Conservation (phyloP, 2,797 vertebrate species). For the Macroramphosus scolopax region DNA sequence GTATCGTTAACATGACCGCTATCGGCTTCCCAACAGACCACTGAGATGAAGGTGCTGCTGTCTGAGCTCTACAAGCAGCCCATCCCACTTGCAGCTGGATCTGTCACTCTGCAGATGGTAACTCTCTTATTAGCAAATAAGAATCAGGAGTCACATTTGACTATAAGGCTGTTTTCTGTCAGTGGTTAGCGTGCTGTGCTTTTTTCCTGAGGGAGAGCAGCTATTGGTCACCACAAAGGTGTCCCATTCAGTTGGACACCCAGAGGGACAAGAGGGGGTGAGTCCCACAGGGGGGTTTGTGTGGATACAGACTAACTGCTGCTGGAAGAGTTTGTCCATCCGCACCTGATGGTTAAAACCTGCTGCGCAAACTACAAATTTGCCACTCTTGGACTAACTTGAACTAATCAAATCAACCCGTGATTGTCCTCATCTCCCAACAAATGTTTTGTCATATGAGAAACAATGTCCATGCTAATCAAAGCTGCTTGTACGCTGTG, state of each 20-base stretch:
- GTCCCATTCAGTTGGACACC: constrained; percentile 52
- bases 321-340: constrained; percentile 40
- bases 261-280: constrained; percentile 69
- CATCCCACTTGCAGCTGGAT: constrained; percentile 66
- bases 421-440: constrained; percentile 1
- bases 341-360: constrained; percentile 1
- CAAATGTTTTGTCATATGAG: too few species aligned
- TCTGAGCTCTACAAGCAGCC: constrained; percentile 75
- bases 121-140: constrained; percentile 39
- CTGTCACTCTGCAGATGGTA: constrained; percentile 82
- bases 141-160: constrained; percentile 4
- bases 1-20: background rate
- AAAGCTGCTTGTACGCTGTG: too few species aligned
- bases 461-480: too few species aligned
- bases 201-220: constrained; percentile 76
- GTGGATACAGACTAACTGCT: constrained; percentile 52
- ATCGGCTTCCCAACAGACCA: constrained; percentile 67
- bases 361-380: too few species aligned
- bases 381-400: constrained; percentile 34
- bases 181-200: constrained; percentile 63
- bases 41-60: constrained; percentile 78
- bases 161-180: constrained; percentile 28
- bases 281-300: constrained; percentile 55
- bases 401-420: constrained; percentile 1
- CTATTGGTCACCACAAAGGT: constrained; percentile 66